Base-by-base conservation (phyloP, 2,797 vertebrate genomes). In the Adrianichthys oophorus region DNA sequence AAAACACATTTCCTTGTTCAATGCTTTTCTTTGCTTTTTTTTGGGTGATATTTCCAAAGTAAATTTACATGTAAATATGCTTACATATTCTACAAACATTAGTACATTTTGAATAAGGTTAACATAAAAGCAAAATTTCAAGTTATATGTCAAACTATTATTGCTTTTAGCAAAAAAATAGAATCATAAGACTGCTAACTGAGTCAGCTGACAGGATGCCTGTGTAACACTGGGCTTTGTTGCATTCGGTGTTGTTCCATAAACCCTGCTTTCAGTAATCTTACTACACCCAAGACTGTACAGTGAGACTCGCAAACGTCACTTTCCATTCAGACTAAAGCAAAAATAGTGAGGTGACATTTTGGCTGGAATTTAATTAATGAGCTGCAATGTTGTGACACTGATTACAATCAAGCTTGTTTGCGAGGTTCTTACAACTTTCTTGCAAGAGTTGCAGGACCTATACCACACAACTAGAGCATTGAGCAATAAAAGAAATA, bases 141-240 rank as follows among this genome's bases (percentile, higher is more conserved):
- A 32, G 29, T 7, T 32, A 32, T 14, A 52, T 16, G 15, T 26
- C 47, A 1, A 26, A 58, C n/a, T 47, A 4, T 13, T 45, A 4
- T 45, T 18, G 32, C 17, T 15, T 32, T 16, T 18, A 15, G 19
- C 16, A 7, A 24, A 13, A 13, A 55, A 16, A 73, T 37, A 49
- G 63, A 77, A 76, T 88, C 87, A 87, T 62, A 65, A 67, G 89
- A 86, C 80, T 72, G 29, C 32, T 50, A 70, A 83, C 80, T 80
- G 55, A 68, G 77, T 92, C 86, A 92, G 74, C 91, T 76, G 77
- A 87, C 69, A 49, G 26, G 67, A 74, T 52, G 65, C 46, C 43
- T 56, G 47, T 43, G 6, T 21, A 61, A 64, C 54, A 48, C 53
- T 32, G 56, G 3, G 29, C 68, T 70, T 70, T 53, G 77, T 73